phyloP scores from a whole-genome alignment of 1,140 invertebrate species.

The Tachypleus tridentatus region DNA sequence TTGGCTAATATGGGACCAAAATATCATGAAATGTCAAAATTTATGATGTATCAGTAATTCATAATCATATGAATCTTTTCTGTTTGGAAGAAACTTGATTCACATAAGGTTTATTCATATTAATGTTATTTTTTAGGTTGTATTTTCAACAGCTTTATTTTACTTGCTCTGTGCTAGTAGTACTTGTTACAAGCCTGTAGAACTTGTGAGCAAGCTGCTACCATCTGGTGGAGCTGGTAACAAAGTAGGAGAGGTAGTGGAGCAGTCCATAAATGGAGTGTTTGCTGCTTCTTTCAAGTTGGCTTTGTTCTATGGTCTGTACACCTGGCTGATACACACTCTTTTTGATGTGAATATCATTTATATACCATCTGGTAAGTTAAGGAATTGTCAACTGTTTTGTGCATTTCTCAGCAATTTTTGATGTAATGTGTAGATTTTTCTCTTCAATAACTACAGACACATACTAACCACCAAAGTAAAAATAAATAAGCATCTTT shows the following conservation, averaged over 20 bases:
- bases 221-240: slow-evolving; percentile 44
- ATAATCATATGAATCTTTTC: too few relatives aligned
- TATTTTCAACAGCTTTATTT: slow-evolving; percentile 92
- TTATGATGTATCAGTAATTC: too few relatives aligned
- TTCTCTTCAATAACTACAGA: too few relatives aligned
- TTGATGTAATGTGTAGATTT: too few relatives aligned
- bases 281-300: slow-evolving; percentile 94
- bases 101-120: too few relatives aligned
- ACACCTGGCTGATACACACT: slow-evolving; percentile 95
- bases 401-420: too few relatives aligned
- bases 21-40: too few relatives aligned
- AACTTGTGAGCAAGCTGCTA: slow-evolving; percentile 60
- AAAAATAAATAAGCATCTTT: too few relatives aligned
- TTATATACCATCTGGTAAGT: slow-evolving; percentile 75
- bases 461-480: too few relatives aligned
- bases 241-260: slow-evolving; percentile 47
- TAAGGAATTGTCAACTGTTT: too few relatives aligned
- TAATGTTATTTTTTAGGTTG: slow-evolving; percentile 49
- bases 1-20: too few relatives aligned
- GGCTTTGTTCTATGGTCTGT: slow-evolving; percentile 90
- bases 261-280: slow-evolving; percentile 56
- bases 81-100: too few relatives aligned
- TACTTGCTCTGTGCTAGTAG: slow-evolving; percentile 83
- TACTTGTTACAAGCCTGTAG: slow-evolving; percentile 80
- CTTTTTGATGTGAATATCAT: slow-evolving; percentile 89